phyloP scores from a whole-genome alignment of 2,113 vertebrate genomes.

The Coptodon rendalli region DNA sequence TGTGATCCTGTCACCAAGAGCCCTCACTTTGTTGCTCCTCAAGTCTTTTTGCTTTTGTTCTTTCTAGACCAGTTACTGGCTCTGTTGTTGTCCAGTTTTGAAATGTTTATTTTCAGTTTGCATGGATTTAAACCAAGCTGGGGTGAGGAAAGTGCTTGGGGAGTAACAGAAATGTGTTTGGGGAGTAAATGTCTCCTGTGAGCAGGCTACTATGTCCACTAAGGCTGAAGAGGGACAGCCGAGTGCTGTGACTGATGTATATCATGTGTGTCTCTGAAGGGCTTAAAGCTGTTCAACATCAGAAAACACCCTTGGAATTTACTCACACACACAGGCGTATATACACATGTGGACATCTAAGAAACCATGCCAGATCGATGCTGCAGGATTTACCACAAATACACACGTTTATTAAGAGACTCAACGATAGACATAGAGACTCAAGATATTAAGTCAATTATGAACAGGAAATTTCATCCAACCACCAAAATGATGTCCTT shows the following conservation, averaged over 20 bases:
- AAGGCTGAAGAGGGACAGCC: constrained; percentile 50
- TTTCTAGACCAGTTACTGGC: constrained; percentile 21
- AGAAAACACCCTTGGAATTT: not conserved
- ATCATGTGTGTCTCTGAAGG: constrained; percentile 35
- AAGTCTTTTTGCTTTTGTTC: not conserved
- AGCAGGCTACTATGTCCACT: constrained; percentile 56
- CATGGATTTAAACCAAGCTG: constrained; percentile 50
- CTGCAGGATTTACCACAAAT: no score
- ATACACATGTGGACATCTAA: no score
- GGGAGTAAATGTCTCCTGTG: constrained; percentile 27
- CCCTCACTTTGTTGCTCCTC: constrained; percentile 39
- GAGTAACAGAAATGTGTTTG: not conserved
- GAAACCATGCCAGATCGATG: no score
- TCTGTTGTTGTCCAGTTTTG: constrained; percentile 60
- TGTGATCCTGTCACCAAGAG: constrained; percentile 49
- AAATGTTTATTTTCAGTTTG: constrained; percentile 64
- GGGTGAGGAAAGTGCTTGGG: not conserved
- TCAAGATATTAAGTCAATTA: no score
- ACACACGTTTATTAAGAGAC: no score
- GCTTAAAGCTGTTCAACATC: constrained; percentile 4
- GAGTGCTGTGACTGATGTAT: constrained; percentile 27
- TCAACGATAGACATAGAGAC: no score
- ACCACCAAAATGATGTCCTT: no score
- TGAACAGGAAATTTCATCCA: no score
- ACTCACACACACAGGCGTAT: not conserved